Percentiles rank a stretch among this genome's conserved stretches.
These are phyloP conservation scores for Xenus cinereus DNA, from an alignment of 2,113 vertebrate species.

Conservation along the genomic window DNA sequence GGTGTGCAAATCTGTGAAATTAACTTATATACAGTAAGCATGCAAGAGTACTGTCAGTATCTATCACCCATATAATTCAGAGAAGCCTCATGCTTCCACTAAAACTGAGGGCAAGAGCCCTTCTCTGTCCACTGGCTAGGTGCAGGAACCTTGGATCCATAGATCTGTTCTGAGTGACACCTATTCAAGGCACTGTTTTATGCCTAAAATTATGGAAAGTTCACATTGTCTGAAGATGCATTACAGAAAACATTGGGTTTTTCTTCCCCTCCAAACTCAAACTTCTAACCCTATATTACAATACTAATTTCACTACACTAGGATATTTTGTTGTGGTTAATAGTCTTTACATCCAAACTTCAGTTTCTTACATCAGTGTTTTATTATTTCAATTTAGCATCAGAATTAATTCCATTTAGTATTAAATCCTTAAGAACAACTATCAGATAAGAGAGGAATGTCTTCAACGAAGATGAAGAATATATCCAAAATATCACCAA, in stretches of 20 bases:
- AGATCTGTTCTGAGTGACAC: neutral
- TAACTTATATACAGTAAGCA: neutral
- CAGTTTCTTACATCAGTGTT: neutral
- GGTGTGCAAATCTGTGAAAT: neutral
- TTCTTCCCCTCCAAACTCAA: neutral
- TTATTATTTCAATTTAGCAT: neutral
- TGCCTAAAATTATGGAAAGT: neutral
- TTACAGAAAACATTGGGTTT: neutral
- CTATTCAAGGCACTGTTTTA: neutral
- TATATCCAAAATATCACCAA: neutral
- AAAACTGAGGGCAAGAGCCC: neutral
- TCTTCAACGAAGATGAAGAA: neutral
- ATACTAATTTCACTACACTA: neutral
- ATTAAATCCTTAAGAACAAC: neutral
- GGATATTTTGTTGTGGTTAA: neutral
- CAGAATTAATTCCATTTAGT: neutral
- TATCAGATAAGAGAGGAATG: neutral
- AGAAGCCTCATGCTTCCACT: rapidly evolving
- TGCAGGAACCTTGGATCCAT: neutral
- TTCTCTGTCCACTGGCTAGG: neutral
- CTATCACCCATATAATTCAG: neutral
- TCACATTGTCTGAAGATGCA: neutral
- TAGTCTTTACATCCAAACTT: neutral
- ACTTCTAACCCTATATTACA: neutral
- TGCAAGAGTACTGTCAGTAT: neutral